Conservation (phyloP, 2,113 vertebrate species). For the Datnioides undecimradiatus region DNA sequence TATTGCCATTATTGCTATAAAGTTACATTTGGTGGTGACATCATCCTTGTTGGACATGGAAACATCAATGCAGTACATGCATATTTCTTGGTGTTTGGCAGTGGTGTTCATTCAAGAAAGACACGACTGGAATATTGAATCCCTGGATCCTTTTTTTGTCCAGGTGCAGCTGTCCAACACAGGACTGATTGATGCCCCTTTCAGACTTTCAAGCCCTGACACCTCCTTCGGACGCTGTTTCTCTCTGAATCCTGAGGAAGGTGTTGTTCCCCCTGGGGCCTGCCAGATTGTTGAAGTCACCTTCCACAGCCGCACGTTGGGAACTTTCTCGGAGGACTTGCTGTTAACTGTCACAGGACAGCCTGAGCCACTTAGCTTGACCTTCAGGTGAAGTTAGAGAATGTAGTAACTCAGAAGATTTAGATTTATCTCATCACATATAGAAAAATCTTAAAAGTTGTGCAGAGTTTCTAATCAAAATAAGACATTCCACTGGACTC, state of each 20-base stretch:
- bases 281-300: constrained; percentile 83
- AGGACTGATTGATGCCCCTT: constrained; percentile 87
- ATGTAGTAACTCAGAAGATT: background rate
- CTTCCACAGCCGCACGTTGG: constrained; percentile 84
- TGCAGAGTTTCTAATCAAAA: background rate
- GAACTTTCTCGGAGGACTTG: constrained; percentile 87
- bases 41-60: background rate
- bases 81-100: background rate
- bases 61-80: background rate
- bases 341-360: constrained; percentile 82
- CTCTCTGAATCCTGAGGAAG: constrained; percentile 85
- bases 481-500: background rate
- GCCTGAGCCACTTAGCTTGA: constrained; percentile 79
- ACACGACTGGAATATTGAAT: background rate
- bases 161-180: constrained; percentile 87
- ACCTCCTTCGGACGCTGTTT: constrained; percentile 86
- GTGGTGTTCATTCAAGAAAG: background rate
- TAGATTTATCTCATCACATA: background rate
- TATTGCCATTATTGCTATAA: background rate
- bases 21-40: background rate
- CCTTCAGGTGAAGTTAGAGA: constrained; percentile 82
- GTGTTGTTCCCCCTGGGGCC: constrained; percentile 78
- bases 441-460: background rate
- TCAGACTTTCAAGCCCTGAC: constrained; percentile 76
- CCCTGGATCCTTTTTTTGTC: constrained; percentile 2